Conservation (phyloP, 2,113 vertebrate species). For the Nibea coibor region DNA sequence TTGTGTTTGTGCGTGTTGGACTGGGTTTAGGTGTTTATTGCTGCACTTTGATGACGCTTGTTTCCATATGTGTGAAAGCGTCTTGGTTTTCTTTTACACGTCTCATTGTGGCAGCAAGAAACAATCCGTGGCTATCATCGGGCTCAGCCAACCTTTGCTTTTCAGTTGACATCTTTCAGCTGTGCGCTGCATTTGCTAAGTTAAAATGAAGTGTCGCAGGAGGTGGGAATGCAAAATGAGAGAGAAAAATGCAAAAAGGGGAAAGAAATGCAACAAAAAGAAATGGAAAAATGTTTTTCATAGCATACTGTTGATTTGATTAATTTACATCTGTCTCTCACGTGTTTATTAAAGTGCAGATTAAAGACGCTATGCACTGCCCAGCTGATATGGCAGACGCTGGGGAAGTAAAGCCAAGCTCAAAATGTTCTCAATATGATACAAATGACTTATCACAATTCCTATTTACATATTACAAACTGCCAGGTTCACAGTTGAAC, state of each 20-base stretch:
- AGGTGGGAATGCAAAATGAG: not conserved
- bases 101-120: no score
- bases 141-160: not conserved
- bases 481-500: not conserved
- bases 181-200: not conserved
- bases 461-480: conserved; percentile 6
- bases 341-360: not conserved
- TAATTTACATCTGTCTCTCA: not conserved
- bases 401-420: conserved; percentile 3
- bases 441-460: conserved; percentile 16
- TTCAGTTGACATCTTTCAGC: not conserved
- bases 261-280: not conserved
- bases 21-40: not conserved
- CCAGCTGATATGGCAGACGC: not conserved
- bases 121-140: not conserved
- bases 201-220: not conserved
- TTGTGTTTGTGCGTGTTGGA: not conserved
- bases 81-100: not conserved
- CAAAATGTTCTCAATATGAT: conserved; percentile 11
- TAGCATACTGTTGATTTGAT: not conserved
- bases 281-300: not conserved
- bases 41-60: not conserved
- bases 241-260: not conserved
- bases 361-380: conserved; percentile 12
- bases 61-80: not conserved